phyloP scores from a whole-genome alignment of 92 coral and sea anemone genomes.

The Pocillopora grandis region DNA sequence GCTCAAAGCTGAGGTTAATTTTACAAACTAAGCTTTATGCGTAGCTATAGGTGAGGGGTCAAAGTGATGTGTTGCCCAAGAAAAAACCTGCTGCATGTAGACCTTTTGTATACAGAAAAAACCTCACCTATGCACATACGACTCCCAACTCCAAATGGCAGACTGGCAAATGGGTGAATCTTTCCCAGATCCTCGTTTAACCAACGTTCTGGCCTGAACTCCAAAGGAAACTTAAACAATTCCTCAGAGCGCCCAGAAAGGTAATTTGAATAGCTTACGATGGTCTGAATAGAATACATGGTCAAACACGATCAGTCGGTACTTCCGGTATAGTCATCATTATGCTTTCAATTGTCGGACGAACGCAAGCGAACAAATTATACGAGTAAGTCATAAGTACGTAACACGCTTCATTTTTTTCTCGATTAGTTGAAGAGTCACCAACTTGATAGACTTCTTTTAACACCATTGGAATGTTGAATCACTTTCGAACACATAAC shows the following conservation, averaged over 20 bases:
- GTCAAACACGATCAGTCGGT: too few species aligned
- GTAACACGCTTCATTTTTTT: too few species aligned
- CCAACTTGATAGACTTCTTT: too few species aligned
- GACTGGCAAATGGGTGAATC: slow-evolving; percentile 4
- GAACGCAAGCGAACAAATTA: too few species aligned
- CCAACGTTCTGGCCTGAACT: slow-evolving; percentile 11
- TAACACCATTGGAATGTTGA: too few species aligned
- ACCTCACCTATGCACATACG: slow-evolving; percentile 4
- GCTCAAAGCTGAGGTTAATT: too few species aligned
- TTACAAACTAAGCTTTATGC: too few species aligned
- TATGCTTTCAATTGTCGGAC: too few species aligned
- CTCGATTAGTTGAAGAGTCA: too few species aligned
- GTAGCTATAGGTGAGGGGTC: not conserved
- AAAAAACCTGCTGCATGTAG: not conserved
- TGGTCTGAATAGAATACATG: not conserved
- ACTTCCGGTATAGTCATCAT: too few species aligned
- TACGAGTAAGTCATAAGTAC: too few species aligned
- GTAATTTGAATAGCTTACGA: not conserved
- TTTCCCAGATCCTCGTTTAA: slow-evolving; percentile 10
- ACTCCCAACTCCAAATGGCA: slow-evolving; percentile 12
- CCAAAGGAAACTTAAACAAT: slow-evolving; percentile 1
- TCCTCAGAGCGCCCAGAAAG: slow-evolving; percentile 6
- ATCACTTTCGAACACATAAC: too few species aligned
- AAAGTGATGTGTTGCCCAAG: not conserved
- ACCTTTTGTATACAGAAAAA: not conserved